A percentile compares a stretch with the other conserved stretches of the same genome.
phyloP scores from a whole-genome alignment of 2,113 vertebrate genomes.

The Mustelus asterias region DNA sequence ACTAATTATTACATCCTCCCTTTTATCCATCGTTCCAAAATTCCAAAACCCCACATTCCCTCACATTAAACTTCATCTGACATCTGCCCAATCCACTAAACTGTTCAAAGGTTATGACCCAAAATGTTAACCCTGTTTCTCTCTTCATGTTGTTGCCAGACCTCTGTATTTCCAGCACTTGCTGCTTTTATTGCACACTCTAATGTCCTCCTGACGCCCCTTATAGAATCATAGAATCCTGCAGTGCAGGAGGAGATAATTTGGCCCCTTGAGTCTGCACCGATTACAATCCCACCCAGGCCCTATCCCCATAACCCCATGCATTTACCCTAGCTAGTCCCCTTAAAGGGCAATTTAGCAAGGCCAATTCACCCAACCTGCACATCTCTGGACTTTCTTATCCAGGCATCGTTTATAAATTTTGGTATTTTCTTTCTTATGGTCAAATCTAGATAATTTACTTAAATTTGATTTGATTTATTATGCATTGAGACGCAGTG shows the following conservation, averaged over 20 bases:
- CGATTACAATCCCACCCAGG: too few species aligned
- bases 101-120: neutral
- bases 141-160: neutral
- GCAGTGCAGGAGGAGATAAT: too few species aligned
- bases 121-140: neutral
- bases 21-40: neutral
- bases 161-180: neutral
- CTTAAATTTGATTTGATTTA: neutral
- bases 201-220: neutral
- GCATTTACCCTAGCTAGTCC: too few species aligned
- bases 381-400: neutral
- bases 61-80: neutral
- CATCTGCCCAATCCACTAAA: neutral
- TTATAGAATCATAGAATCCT: too few species aligned
- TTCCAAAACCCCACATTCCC: neutral
- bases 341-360: too few species aligned
- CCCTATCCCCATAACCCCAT: too few species aligned
- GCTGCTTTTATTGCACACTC: neutral
- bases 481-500: too few species aligned
- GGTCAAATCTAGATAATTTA: neutral
- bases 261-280: too few species aligned
- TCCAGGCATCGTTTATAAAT: neutral
- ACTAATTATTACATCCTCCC: neutral
- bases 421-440: neutral
- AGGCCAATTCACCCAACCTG: too few species aligned